phyloP scores from a whole-genome alignment of 2,888 invertebrate genomes.

The Exephanes ischioxanthus region DNA sequence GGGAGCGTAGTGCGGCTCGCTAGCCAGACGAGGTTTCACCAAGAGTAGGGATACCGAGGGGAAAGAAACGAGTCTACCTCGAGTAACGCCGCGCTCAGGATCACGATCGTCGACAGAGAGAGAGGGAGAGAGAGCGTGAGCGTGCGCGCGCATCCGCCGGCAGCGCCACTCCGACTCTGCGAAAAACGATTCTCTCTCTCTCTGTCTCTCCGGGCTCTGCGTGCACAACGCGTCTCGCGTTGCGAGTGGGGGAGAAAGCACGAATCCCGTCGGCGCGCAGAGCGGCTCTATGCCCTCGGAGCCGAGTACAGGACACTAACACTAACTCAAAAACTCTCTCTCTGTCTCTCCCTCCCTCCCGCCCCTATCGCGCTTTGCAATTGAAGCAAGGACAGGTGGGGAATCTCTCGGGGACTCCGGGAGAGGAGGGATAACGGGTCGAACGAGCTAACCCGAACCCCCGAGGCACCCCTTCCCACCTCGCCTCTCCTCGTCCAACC shows the following conservation, averaged over 20 bases:
- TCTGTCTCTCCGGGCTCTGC: neutral
- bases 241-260: slow-evolving; percentile 15
- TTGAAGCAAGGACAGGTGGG: slow-evolving; percentile 80
- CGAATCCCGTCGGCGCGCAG: slow-evolving; percentile 60
- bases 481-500: slow-evolving; percentile 38
- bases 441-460: slow-evolving; percentile 84
- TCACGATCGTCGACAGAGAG: slow-evolving; percentile 71
- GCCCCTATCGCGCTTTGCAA: slow-evolving; percentile 69
- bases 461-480: slow-evolving; percentile 71
- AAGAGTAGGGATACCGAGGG: slow-evolving; percentile 77
- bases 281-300: too few relatives aligned
- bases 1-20: slow-evolving; percentile 84
- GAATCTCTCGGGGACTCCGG: slow-evolving; percentile 66
- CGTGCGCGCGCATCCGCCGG: slow-evolving; percentile 44
- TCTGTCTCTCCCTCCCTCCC: slow-evolving; percentile 31
- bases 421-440: slow-evolving; percentile 84
- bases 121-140: slow-evolving; percentile 1
- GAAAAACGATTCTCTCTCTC: neutral
- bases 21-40: slow-evolving; percentile 77
- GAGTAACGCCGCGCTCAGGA: slow-evolving; percentile 57
- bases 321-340: slow-evolving; percentile 30
- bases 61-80: slow-evolving; percentile 82
- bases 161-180: neutral
- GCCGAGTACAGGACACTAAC: slow-evolving; percentile 11
- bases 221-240: slow-evolving; percentile 6